Conservation (phyloP, 1,140 invertebrate species). For the Ptiloglossa arizonensis region DNA sequence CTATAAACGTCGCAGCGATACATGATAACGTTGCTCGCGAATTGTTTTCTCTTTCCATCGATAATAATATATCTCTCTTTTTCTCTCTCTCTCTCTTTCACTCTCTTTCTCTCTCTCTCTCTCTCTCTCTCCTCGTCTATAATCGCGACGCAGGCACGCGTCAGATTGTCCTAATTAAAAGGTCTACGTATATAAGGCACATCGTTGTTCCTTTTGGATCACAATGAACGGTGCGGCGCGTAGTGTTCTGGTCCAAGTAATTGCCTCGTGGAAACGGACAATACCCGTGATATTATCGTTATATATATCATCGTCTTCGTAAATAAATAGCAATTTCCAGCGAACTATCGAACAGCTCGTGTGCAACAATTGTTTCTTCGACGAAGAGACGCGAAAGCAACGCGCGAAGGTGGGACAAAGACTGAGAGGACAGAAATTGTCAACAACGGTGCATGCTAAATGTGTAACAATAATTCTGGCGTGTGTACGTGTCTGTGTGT, state of each 20-base stretch:
- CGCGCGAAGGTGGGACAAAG: not conserved
- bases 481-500: too few species aligned
- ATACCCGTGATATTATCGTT: not conserved
- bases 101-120: too few species aligned
- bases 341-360: not conserved
- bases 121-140: not conserved
- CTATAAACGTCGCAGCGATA: not conserved
- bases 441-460: not conserved
- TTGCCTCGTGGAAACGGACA: not conserved
- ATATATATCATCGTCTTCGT: too few species aligned
- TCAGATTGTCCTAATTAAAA: conserved; percentile 41
- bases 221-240: conserved; percentile 20
- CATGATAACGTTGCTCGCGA: not conserved
- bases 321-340: conserved; percentile 27
- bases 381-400: not conserved
- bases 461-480: not conserved
- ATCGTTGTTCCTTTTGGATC: conserved; percentile 57
- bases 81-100: too few species aligned
- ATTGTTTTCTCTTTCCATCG: not conserved
- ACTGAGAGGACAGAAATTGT: not conserved
- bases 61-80: too few species aligned
- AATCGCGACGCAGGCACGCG: not conserved
- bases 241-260: not conserved
- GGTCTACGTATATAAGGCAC: conserved; percentile 68
- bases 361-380: not conserved